Conservation (phyloP, 2,888 invertebrate genomes). For the Dascillus cervinus region DNA sequence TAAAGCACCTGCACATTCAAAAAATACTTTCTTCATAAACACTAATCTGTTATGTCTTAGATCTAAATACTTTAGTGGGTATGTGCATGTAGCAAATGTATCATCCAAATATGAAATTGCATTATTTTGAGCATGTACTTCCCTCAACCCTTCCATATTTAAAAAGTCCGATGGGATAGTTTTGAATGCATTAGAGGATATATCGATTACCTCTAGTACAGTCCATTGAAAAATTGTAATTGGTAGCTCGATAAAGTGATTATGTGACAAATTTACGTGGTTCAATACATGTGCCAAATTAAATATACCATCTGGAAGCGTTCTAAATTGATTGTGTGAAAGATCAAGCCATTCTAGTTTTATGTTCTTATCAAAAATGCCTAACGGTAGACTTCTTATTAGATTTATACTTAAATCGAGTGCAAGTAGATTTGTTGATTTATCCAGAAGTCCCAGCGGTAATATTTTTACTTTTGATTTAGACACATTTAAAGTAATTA, state of each 20-base stretch:
- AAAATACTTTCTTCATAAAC: slow-evolving; percentile 16
- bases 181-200: slow-evolving; percentile 20
- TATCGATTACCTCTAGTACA: slow-evolving; percentile 17
- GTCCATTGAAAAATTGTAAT: slow-evolving; percentile 19
- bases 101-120: slow-evolving; percentile 17
- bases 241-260: slow-evolving; percentile 14
- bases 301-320: slow-evolving; percentile 12
- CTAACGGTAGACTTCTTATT: slow-evolving; percentile 9
- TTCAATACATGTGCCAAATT: slow-evolving; percentile 13
- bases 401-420: slow-evolving; percentile 14
- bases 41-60: slow-evolving; percentile 21
- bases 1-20: slow-evolving; percentile 19
- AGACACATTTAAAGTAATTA: slow-evolving; percentile 4
- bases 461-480: slow-evolving; percentile 7
- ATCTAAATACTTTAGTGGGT: slow-evolving; percentile 19
- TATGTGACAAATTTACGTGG: slow-evolving; percentile 20
- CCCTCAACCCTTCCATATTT: slow-evolving; percentile 16
- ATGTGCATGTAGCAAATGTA: slow-evolving; percentile 14
- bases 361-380: slow-evolving; percentile 17
- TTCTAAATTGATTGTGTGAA: slow-evolving; percentile 15
- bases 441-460: slow-evolving; percentile 10
- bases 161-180: slow-evolving; percentile 14
- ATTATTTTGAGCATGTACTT: slow-evolving; percentile 19
- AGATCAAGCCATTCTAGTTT: slow-evolving; percentile 16
- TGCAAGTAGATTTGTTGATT: slow-evolving; percentile 5